These are phyloP conservation scores for Plusia festucae DNA, from an alignment of 2,888 invertebrate genomes.

Conservation along the genomic window DNA sequence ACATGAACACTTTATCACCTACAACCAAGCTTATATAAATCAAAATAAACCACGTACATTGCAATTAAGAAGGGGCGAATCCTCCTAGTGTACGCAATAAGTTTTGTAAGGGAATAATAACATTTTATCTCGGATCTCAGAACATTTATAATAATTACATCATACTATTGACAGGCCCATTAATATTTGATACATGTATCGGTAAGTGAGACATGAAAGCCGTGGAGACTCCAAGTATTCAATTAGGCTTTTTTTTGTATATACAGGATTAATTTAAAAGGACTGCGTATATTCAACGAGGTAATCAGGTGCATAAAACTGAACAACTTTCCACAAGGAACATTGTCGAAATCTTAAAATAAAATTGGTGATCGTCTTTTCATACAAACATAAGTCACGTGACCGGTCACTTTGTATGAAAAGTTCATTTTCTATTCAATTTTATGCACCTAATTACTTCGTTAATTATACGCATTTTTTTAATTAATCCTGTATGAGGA, in stretches of 20 bases:
- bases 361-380: too few species aligned
- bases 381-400: too few species aligned
- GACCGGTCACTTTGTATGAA: too few species aligned
- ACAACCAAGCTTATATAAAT: slow-evolving; percentile 54
- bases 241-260: slow-evolving; percentile 18
- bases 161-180: slow-evolving; percentile 83
- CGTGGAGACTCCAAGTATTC: slow-evolving; percentile 34
- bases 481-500: too few species aligned
- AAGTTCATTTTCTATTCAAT: too few species aligned
- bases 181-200: slow-evolving; percentile 75
- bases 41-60: slow-evolving; percentile 64
- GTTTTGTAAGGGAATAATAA: slow-evolving; percentile 74
- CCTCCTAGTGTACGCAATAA: slow-evolving; percentile 74
- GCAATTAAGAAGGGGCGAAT: slow-evolving; percentile 77
- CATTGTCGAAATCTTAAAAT: too few species aligned
- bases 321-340: too few species aligned
- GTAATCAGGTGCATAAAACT: too few species aligned
- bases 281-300: too few species aligned
- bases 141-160: slow-evolving; percentile 87
- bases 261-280: too few species aligned
- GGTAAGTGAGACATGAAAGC: slow-evolving; percentile 31
- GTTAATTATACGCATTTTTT: too few species aligned
- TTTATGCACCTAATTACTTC: too few species aligned
- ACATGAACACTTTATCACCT: slow-evolving; percentile 72
- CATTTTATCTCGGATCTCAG: slow-evolving; percentile 78